Evolutionary conservation across 2,888 invertebrate genomes (phyloP).

Genomic region (Apotomis betuletana): DNA sequence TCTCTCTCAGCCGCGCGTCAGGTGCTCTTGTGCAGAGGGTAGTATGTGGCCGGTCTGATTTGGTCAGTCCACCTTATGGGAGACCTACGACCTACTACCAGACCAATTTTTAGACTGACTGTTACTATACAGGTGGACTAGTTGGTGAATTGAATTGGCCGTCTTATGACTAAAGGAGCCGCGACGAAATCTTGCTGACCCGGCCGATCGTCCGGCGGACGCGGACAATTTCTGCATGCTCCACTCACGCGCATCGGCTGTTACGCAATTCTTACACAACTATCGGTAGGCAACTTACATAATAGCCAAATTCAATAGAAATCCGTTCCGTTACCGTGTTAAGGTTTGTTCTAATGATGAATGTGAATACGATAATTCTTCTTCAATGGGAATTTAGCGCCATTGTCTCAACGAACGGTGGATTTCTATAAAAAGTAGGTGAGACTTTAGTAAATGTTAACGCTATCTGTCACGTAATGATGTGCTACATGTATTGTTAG

Average conservation of each 20-base stretch:
- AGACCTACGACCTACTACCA: too few relatives aligned
- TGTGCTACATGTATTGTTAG: conserved; percentile 18
- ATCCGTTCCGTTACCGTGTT: conserved; percentile 34
- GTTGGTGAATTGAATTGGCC: neutral
- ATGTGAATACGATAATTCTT: conserved; percentile 35
- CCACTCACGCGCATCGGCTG: conserved; percentile 54
- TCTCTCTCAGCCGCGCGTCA: too few relatives aligned
- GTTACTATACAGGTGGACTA: too few relatives aligned
- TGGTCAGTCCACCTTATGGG: too few relatives aligned
- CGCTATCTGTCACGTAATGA: conserved; percentile 32
- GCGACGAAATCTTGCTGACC: conserved; percentile 61
- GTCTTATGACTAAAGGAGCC: conserved; percentile 43
- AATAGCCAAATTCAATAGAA: conserved; percentile 49
- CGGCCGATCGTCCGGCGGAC: conserved; percentile 51
- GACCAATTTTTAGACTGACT: too few relatives aligned
- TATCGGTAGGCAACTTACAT: conserved; percentile 55
- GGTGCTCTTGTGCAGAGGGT: too few relatives aligned
- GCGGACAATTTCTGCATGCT: conserved; percentile 62
- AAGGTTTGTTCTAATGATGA: conserved; percentile 36
- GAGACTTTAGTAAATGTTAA: conserved; percentile 22
- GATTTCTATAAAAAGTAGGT: conserved; percentile 32
- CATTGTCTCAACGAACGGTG: conserved; percentile 22
- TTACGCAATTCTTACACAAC: conserved; percentile 70
- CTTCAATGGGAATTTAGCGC: conserved; percentile 24
- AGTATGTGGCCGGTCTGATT: too few relatives aligned